A percentile compares a stretch with the other conserved stretches of the same genome.
These are phyloP conservation scores for Thaumetopoea pityocampa DNA, from an alignment of 1,140 invertebrate genomes.

Conservation along the genomic window DNA sequence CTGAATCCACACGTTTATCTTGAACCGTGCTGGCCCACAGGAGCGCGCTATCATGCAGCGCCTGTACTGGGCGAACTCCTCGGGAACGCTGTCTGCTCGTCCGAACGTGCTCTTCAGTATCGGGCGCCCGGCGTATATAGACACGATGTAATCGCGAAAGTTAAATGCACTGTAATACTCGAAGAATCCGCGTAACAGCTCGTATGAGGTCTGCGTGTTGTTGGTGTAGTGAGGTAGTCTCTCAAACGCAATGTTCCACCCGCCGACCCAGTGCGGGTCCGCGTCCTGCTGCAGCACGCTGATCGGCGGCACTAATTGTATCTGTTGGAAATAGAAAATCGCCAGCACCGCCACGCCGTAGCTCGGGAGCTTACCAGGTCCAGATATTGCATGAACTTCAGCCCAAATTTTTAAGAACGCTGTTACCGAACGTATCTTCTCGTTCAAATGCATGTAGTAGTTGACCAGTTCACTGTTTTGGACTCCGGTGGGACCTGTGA, in stretches of 20 bases:
- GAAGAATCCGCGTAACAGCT: conserved; percentile 78
- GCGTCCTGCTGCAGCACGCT: conserved; percentile 24
- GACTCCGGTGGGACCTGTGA: conserved; percentile 77
- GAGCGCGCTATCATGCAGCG: neutral
- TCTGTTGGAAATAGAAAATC: neutral
- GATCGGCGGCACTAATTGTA: conserved; percentile 30
- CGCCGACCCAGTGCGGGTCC: conserved; percentile 14
- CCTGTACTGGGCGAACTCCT: conserved; percentile 60
- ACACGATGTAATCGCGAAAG: conserved; percentile 72
- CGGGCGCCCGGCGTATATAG: conserved; percentile 70
- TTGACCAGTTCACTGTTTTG: conserved; percentile 78
- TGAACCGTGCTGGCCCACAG: neutral
- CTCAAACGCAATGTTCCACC: conserved; percentile 39
- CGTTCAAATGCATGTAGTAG: conserved; percentile 73
- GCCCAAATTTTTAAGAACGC: conserved; percentile 83
- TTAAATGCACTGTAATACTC: conserved; percentile 75
- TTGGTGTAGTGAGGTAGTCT: conserved; percentile 2
- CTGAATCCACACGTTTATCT: conserved; percentile 59
- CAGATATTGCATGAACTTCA: conserved; percentile 73
- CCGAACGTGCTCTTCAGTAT: conserved; percentile 63
- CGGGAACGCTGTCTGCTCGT: conserved; percentile 42
- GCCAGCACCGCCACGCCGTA: conserved; percentile 47
- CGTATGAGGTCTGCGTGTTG: conserved; percentile 38
- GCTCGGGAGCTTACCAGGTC: conserved; percentile 69
- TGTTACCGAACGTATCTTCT: conserved; percentile 71